A percentile compares a stretch with the other conserved stretches of the same genome.
These are phyloP conservation scores for Porites cylindrica DNA, from an alignment of 92 coral and sea anemone species.

Conservation along the genomic window DNA sequence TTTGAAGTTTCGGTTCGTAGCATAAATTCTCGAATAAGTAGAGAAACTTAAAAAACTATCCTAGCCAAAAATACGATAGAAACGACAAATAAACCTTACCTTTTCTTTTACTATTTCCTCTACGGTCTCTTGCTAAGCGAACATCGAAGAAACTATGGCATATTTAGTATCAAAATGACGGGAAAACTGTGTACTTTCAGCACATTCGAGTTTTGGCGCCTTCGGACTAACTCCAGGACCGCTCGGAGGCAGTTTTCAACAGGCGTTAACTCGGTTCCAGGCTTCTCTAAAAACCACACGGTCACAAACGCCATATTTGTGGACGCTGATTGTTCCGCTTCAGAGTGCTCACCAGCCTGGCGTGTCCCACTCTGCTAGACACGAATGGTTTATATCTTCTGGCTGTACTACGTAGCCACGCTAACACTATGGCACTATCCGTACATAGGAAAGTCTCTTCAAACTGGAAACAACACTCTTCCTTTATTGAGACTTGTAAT, in stretches of 20 bases:
- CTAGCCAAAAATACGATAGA: slow-evolving; percentile 17
- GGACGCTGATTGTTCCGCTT: neutral
- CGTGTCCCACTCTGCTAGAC: neutral
- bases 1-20: slow-evolving; percentile 16
- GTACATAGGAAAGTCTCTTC: slow-evolving; percentile 8
- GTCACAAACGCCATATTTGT: slow-evolving; percentile 23
- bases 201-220: too few relatives aligned
- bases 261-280: slow-evolving; percentile 31
- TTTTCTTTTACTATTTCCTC: too few relatives aligned
- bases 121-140: too few relatives aligned
- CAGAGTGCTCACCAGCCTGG: too few relatives aligned
- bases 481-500: neutral
- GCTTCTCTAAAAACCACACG: slow-evolving; percentile 5
- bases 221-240: too few relatives aligned
- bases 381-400: slow-evolving; percentile 48
- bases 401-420: neutral
- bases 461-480: slow-evolving; percentile 49
- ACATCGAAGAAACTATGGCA: too few relatives aligned
- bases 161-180: too few relatives aligned
- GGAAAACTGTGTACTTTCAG: too few relatives aligned
- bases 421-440: too few relatives aligned
- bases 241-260: slow-evolving; percentile 11
- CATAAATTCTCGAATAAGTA: slow-evolving; percentile 11
- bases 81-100: too few relatives aligned
- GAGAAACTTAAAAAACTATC: neutral